Evolutionary conservation across 2,797 vertebrate species (phyloP).

Genomic region (Premnoplex brunnescens): DNA sequence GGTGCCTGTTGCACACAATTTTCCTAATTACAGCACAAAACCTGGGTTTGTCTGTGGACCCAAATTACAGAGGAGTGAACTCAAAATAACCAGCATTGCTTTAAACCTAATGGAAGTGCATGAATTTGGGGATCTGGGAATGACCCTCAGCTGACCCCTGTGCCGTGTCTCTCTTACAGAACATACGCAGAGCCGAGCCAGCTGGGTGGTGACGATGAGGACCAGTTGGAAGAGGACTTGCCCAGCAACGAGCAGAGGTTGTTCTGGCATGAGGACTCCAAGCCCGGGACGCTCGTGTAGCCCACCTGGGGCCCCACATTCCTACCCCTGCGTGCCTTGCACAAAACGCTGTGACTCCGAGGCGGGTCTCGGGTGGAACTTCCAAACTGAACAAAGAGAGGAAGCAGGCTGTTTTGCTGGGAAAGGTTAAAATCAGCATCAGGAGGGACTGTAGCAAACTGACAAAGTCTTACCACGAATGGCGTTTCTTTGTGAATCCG

Average conservation of each 20-base stretch:
- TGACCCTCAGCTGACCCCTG: neutral
- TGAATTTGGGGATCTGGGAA: neutral
- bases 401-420: neutral
- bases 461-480: neutral
- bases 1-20: neutral
- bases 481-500: constrained; percentile 6
- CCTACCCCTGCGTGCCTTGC: constrained; percentile 86
- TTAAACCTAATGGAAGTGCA: neutral
- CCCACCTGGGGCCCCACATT: constrained; percentile 6
- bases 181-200: constrained; percentile 82
- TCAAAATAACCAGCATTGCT: accelerated
- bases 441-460: constrained; percentile 2
- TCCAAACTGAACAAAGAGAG: neutral
- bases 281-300: constrained; percentile 96
- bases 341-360: constrained; percentile 56
- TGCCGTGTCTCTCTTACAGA: constrained; percentile 72
- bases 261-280: constrained; percentile 92
- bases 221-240: constrained; percentile 73
- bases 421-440: neutral
- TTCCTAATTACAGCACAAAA: neutral
- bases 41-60: neutral
- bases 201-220: constrained; percentile 73
- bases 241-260: constrained; percentile 84
- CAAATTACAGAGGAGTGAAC: neutral
- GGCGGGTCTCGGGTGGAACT: neutral